Evolutionary conservation across 2,113 vertebrate species (phyloP).

Genomic region (Illadopsis cleaveri): DNA sequence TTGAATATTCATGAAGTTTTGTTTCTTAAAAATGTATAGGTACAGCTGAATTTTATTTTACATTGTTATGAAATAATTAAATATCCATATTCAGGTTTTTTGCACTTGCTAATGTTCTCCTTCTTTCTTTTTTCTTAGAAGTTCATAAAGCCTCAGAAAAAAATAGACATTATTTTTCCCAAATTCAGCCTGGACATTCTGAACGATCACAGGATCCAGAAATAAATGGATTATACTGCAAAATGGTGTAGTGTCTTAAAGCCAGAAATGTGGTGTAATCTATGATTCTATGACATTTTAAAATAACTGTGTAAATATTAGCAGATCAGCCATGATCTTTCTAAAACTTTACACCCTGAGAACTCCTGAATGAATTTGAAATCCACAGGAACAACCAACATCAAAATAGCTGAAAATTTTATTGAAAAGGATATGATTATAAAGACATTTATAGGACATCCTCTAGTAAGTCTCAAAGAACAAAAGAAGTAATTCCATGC

Average conservation of each 20-base stretch:
- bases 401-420: background rate
- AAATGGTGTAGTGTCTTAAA: background rate
- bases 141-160: background rate
- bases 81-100: background rate
- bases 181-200: background rate
- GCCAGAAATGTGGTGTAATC: background rate
- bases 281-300: background rate
- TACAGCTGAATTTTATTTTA: background rate
- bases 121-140: background rate
- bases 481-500: slow-evolving; percentile 19
- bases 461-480: slow-evolving; percentile 16
- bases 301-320: background rate
- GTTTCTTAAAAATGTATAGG: background rate
- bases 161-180: background rate
- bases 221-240: background rate
- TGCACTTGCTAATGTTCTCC: background rate
- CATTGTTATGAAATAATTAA: background rate
- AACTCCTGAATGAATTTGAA: background rate
- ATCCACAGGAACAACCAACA: background rate
- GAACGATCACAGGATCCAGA: background rate
- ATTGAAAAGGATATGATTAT: background rate
- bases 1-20: background rate
- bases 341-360: background rate
- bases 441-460: background rate
- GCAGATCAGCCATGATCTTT: background rate